Base-by-base conservation (phyloP, 1,140 invertebrate species). In the Lineus longissimus region DNA sequence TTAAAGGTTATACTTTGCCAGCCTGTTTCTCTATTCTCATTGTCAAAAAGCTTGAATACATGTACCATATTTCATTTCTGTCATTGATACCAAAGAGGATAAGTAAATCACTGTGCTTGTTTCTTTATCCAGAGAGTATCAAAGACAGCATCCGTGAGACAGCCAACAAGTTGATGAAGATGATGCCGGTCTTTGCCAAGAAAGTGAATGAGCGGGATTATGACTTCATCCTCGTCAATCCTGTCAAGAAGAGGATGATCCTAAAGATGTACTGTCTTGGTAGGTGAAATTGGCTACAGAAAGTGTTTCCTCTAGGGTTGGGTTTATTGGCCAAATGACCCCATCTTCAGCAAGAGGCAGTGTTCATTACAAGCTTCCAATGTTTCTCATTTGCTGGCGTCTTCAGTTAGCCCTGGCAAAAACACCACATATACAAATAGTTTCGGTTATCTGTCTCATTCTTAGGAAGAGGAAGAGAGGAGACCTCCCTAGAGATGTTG, bases 211-310 rank as follows among this genome's bases (percentile, higher is more conserved):
- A 80, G 58, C 62, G 78, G 19, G 78, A 80, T 33, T 80, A 76
- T 66, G 78, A 80, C 63, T 65, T 78, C 30, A 74, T 77, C 31
- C 69, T 80, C 15, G 67, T 77, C 17, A 59, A 68, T 2, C 76
- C 78, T 7, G 25, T 70, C 27, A 80, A 76, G 61, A 75, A 68
- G 43, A 58, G 78, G 45, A 60, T 80, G 41, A 69, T 80, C 2
- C 64, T 80, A 11, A 80, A 80, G 61, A 73, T 80, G 74, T 77
- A 74, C 61, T 74, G 74, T 55, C 64, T 79, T 59, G 73, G 77
- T 79, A 69, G 41, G 73, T 63, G 19, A 25, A 15, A 55, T 19
- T 7, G 4, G 15, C 9, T 4, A 29, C 6, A 4, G 4, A 15
- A 4, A 17, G 15, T 43, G 47, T 45, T 6, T 60, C 22, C 6